A percentile compares a stretch with the other conserved stretches of the same genome.
Evolutionary conservation across 2,113 vertebrate species (phyloP).

Genomic region (Salvelinus namaycush): DNA sequence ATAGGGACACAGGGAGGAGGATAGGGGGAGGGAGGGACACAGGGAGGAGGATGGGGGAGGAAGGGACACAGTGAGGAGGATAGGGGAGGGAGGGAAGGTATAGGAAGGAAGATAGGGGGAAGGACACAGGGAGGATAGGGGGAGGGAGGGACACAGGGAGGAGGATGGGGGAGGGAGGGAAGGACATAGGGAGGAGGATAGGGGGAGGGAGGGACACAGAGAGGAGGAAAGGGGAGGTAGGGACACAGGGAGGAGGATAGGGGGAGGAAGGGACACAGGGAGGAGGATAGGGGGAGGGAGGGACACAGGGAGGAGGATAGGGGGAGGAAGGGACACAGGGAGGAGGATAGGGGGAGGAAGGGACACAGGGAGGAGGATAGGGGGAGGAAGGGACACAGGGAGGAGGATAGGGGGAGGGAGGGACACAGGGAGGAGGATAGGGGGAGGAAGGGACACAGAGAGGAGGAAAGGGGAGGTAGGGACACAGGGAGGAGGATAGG

Average conservation of each 20-base stretch:
- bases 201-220: slow-evolving; percentile 40
- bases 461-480: slow-evolving; percentile 13
- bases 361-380: not conserved
- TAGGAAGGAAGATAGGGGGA: too few relatives aligned
- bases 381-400: not conserved
- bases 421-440: slow-evolving; percentile 75
- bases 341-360: not conserved
- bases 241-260: slow-evolving; percentile 8
- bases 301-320: not conserved
- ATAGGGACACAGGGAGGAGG: too few relatives aligned
- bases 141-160: too few relatives aligned
- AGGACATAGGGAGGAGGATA: slow-evolving; percentile 14
- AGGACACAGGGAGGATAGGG: too few relatives aligned
- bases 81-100: too few relatives aligned
- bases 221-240: slow-evolving; percentile 46
- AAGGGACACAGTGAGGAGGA: too few relatives aligned
- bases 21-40: too few relatives aligned
- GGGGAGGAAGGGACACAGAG: slow-evolving; percentile 57
- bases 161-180: too few relatives aligned
- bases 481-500: too few relatives aligned
- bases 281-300: not conserved
- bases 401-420: not conserved
- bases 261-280: slow-evolving; percentile 14
- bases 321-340: slow-evolving; percentile 41
- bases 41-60: too few relatives aligned